These are phyloP conservation scores for Zingel zingel DNA, from an alignment of 2,113 vertebrate genomes.

Conservation along the genomic window DNA sequence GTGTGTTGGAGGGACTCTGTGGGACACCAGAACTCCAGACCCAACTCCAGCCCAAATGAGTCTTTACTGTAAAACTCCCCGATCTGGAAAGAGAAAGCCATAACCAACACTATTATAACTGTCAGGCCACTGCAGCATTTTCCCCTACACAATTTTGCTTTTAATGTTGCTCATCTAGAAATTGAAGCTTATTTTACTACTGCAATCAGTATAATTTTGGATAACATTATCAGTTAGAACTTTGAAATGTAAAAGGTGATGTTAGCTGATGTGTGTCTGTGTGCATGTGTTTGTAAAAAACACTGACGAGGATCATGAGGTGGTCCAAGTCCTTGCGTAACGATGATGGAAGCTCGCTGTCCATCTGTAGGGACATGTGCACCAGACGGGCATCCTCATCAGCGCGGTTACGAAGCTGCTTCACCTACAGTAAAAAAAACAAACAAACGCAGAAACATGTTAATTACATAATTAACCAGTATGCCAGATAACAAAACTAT, in stretches of 20 bases:
- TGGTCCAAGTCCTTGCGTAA: constrained; percentile 94
- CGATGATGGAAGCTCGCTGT: constrained; percentile 91
- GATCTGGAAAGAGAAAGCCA: constrained; percentile 83
- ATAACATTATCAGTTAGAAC: background rate
- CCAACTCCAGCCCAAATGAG: constrained; percentile 91
- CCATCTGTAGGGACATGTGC: constrained; percentile 97
- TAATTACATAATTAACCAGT: background rate
- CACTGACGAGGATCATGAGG: constrained; percentile 93
- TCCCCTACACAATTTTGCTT: background rate
- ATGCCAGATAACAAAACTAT: background rate
- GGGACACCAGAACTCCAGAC: constrained; percentile 96
- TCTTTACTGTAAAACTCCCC: constrained; percentile 94
- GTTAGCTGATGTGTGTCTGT: background rate
- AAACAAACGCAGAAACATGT: background rate
- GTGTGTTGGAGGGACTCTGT: constrained; percentile 94
- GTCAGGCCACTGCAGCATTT: background rate
- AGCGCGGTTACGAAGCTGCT: constrained; percentile 95
- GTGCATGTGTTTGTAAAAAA: background rate
- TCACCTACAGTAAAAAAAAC: constrained; percentile 87
- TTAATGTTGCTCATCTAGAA: background rate
- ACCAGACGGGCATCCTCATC: constrained; percentile 97
- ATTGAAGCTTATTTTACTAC: background rate
- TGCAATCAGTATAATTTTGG: background rate
- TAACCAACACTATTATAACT: background rate
- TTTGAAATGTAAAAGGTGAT: background rate